These are phyloP conservation scores for Xylocopa sonorina DNA, from an alignment of 1,140 invertebrate genomes.

Conservation along the genomic window DNA sequence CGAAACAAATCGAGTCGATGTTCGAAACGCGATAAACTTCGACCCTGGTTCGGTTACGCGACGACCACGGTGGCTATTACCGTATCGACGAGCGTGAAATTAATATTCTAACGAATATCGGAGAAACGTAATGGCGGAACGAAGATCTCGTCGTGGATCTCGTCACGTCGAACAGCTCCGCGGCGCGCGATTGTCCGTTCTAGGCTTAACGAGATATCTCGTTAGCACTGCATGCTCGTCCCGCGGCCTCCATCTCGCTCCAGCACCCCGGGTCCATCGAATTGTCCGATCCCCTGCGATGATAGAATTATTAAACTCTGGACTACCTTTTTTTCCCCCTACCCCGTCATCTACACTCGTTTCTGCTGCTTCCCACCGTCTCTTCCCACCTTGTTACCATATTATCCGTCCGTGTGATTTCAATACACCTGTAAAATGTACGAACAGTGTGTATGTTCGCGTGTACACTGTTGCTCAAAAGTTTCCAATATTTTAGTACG, in stretches of 20 bases:
- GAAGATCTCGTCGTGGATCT: constrained; percentile 56
- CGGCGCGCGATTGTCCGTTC: constrained; percentile 52
- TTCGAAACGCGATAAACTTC: constrained; percentile 3
- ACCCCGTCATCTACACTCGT: constrained; percentile 9
- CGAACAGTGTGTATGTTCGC: not conserved
- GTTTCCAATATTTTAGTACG: too few species aligned
- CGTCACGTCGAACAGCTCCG: constrained; percentile 45
- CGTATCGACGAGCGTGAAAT: constrained; percentile 46
- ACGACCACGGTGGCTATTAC: too few species aligned
- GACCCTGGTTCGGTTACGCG: not conserved
- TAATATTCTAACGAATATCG: constrained; percentile 66
- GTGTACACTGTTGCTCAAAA: too few species aligned
- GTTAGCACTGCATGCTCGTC: constrained; percentile 55
- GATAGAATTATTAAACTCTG: constrained; percentile 62
- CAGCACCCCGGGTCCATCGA: constrained; percentile 10
- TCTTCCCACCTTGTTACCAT: too few species aligned
- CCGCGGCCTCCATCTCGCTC: constrained; percentile 11
- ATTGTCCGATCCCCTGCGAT: constrained; percentile 41
- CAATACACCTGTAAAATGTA: not conserved
- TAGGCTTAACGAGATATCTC: constrained; percentile 67
- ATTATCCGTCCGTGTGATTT: not conserved
- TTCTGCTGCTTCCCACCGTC: constrained; percentile 6
- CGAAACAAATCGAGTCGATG: too few species aligned
- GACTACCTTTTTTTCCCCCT: not conserved
- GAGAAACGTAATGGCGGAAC: constrained; percentile 45